A percentile compares a stretch with the other conserved stretches of the same genome.
Evolutionary conservation across 2,888 invertebrate species (phyloP).

Genomic region (Papilio protenor): DNA sequence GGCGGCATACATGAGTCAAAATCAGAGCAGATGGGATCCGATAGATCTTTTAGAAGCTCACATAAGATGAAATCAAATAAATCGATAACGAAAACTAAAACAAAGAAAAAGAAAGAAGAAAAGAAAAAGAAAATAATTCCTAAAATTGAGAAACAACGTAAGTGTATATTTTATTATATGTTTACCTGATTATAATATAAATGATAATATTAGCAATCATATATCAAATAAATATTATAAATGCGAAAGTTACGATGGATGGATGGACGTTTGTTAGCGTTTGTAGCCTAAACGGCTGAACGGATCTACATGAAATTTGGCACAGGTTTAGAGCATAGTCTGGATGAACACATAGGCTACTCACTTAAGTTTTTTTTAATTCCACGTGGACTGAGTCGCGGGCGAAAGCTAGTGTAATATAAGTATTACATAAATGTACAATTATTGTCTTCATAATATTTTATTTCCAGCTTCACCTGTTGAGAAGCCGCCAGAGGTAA

Average conservation of each 20-base stretch:
- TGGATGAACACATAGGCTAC: no score
- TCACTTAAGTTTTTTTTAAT: no score
- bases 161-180: slow-evolving; percentile 48
- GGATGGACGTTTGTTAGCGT: no score
- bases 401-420: no score
- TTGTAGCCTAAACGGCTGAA: no score
- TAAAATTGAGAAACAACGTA: slow-evolving; percentile 58
- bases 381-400: no score
- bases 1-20: slow-evolving; percentile 54
- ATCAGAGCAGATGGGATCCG: slow-evolving; percentile 45
- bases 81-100: slow-evolving; percentile 45
- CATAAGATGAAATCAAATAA: slow-evolving; percentile 26
- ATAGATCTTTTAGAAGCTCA: slow-evolving; percentile 34
- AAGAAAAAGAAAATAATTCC: slow-evolving; percentile 57
- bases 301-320: no score
- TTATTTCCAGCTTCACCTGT: slow-evolving; percentile 50
- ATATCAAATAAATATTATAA: no score
- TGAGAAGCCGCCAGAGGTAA: slow-evolving; percentile 58
- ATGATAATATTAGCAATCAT: not conserved
- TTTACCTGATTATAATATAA: not conserved
- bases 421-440: not conserved
- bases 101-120: slow-evolving; percentile 55
- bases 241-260: no score
- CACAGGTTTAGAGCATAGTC: no score
- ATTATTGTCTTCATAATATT: slow-evolving; percentile 19